Evolutionary conservation across 2,888 invertebrate genomes (phyloP), one percentile per base, ranked within the genome.

Genomic region (Eupithecia vulgata): DNA sequence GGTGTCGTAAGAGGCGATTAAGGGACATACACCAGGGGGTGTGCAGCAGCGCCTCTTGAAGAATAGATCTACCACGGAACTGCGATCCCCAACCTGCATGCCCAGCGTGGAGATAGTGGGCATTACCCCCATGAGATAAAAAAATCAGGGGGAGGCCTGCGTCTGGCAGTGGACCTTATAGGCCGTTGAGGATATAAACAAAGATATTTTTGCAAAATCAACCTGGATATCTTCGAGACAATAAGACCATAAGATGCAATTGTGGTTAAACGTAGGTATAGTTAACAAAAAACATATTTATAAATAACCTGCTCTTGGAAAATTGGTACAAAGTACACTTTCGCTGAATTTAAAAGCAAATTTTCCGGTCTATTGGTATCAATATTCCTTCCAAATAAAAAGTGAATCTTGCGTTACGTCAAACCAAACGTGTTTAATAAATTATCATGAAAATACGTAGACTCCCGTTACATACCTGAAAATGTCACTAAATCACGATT

Each of bases 361-460:
- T 52, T n/a, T 52, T 21, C 8, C 0, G 10, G 7, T 8, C 45
- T 6, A 52, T 21, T 52, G 0, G 57, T 25, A 1, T 5, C 5
- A 57, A 57, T 57, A 34, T 34, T 34, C 30, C 30, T 25, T 59
- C 15, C 6, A 15, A 30, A 34, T 61, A 8, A 30, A 61, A 61
- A 61, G 34, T 61, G 34, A 34, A 61, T 61, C 25, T 21, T 34
- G 34, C 17, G 61, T 61, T 61, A 34, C 34, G 25, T 57, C 57
- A 52, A 61, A 15, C 34, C 2, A 17, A 61, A 34, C 17, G 61
- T 61, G 34, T 17, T 61, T 17, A 61, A 30, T 61, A 21, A 61
- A 61, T 61, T 61, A 61, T 61, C 61, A 61, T 34, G 61, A 34
- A 61, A 61, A 61, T 34, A 61, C 61, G 34, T 17, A 15, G 30